Base-by-base conservation (phyloP, 1,140 invertebrate genomes). In the Agrypnia vestita region DNA sequence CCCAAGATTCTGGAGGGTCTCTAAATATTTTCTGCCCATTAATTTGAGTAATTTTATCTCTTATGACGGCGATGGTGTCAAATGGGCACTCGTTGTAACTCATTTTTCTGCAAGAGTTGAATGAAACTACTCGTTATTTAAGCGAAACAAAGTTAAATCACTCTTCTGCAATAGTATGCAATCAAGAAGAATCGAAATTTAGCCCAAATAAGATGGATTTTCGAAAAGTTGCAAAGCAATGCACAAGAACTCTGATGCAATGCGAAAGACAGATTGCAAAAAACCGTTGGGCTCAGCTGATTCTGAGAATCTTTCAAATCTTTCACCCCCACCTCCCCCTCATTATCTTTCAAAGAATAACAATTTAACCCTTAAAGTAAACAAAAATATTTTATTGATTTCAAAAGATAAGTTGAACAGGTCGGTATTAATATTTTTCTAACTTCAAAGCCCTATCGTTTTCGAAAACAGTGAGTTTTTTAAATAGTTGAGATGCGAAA, bases 21-120 rank as follows among this genome's bases (percentile, higher is more conserved):
- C 49, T 78, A 49, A 53, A 78, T 12, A 78, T 44, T 11, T 43
- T 67, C 64, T 78, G 76, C 11, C 76, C 76, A 19, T 78, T 78
- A 3, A 78, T 47, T 53, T 78, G 76, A 15, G 8, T 21, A 19
- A 69, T n/a, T 19, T 59, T 69, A 43, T 78, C 61, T 12, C 25
- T 35, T 3, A 35, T 35, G 25, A 35, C 25, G 25, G 25, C 25
- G 25, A 35, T 35, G 25, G 25, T 35, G 6, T 35, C 25, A 35
- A 35, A 35, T 35, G 25, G 6, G 1, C 1, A 3, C 1, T 35
- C 25, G 1, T 35, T 35, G 6, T 3, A 35, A 35, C 25, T 35
- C 25, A 35, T 35, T 35, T 35, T 35, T 6, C 1, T 3, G 1
- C 25, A 35, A 6, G 1, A 35, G 6, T 35, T 1, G 1, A 35